Evolutionary conservation across 2,797 vertebrate genomes (phyloP).

Genomic region (Cottoperca gobio): DNA sequence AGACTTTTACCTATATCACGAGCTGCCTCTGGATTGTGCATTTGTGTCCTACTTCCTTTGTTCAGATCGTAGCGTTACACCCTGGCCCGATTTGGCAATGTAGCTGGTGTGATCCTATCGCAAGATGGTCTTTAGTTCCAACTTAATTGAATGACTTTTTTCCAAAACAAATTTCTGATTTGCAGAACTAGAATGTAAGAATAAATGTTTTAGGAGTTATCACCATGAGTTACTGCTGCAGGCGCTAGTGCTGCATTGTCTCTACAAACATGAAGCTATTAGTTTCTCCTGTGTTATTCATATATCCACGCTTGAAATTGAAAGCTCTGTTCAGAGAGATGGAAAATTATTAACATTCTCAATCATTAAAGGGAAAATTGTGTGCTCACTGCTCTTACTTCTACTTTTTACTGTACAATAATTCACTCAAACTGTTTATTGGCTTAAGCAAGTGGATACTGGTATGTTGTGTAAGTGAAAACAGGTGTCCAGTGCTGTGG

Average conservation of each 20-base stretch:
- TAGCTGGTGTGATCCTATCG: too few species aligned
- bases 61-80: too few species aligned
- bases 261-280: not conserved
- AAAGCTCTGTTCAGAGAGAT: conserved; percentile 26
- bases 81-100: too few species aligned
- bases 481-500: conserved; percentile 74
- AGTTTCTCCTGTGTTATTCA: not conserved
- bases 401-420: conserved; percentile 62
- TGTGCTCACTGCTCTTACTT: conserved; percentile 46
- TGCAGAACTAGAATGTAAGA: too few species aligned
- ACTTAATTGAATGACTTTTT: not conserved
- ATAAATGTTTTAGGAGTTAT: too few species aligned
- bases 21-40: too few species aligned
- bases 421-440: conserved; percentile 78
- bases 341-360: conserved; percentile 54
- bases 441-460: conserved; percentile 78
- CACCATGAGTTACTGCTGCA: too few species aligned
- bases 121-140: too few species aligned
- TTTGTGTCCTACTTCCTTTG: too few species aligned
- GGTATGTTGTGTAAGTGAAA: conserved; percentile 81
- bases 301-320: not conserved
- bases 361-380: conserved; percentile 44
- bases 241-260: not conserved
- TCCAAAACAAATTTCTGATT: not conserved
- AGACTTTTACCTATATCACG: too few species aligned